Evolutionary conservation across 2,797 vertebrate genomes (phyloP).

Genomic region (Falco novaeseelandiae): DNA sequence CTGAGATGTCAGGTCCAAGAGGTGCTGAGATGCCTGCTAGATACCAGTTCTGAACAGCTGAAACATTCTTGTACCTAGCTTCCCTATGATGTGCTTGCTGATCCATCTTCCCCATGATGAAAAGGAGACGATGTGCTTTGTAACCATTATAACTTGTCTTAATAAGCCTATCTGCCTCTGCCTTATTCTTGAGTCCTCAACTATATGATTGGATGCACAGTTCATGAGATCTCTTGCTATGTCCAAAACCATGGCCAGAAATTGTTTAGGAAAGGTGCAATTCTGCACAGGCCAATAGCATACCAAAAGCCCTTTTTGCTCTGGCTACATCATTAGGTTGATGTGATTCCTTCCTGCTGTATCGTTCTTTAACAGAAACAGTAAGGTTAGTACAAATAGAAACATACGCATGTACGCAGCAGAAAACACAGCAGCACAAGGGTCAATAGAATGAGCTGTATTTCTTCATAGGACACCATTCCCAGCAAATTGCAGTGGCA

Average conservation of each 20-base stretch:
- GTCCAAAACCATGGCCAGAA: not conserved
- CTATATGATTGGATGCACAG: not conserved
- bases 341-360: not conserved
- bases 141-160: not conserved
- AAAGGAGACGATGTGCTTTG: not conserved
- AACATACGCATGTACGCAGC: not conserved
- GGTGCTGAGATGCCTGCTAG: not conserved
- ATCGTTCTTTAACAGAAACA: not conserved
- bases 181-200: not conserved
- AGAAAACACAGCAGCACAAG: not conserved
- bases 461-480: not conserved
- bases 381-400: not conserved
- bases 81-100: not conserved
- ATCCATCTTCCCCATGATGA: not conserved
- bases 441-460: not conserved
- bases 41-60: not conserved
- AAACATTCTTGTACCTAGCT: not conserved
- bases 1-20: not conserved
- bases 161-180: not conserved
- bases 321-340: not conserved
- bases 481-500: not conserved
- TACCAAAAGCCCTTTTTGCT: not conserved
- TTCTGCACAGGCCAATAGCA: not conserved
- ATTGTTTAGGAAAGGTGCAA: not conserved
- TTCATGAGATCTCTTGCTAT: not conserved